Conservation (phyloP, 2,888 invertebrate genomes). For the Rhorus exstirpatorius region DNA sequence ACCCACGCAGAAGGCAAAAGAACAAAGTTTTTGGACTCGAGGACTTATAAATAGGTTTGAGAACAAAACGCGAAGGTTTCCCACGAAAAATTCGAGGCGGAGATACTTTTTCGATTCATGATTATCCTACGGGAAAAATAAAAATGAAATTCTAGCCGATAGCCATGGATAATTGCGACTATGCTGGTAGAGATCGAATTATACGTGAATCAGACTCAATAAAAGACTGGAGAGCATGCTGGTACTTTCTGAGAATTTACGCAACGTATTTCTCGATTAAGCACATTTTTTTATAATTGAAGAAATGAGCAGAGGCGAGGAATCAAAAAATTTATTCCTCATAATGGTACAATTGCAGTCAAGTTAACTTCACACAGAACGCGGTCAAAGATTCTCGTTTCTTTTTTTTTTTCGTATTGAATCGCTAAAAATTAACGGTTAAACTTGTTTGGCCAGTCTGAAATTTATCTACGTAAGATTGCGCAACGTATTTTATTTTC, state of each 20-base stretch:
- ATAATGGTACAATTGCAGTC: no score
- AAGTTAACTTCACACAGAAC: no score
- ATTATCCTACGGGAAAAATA: constrained; percentile 4
- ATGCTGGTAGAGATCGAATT: constrained; percentile 28
- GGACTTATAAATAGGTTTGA: constrained; percentile 20
- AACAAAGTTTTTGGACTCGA: neutral
- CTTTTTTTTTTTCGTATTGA: no score
- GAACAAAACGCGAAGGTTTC: constrained; percentile 22
- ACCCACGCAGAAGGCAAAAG: constrained; percentile 4
- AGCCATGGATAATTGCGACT: neutral
- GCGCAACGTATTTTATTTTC: no score
- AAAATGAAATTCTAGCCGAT: neutral
- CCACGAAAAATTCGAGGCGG: constrained; percentile 6
- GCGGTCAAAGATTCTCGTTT: no score
- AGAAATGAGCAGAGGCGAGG: no score
- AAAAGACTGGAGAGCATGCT: constrained; percentile 2
- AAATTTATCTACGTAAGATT: no score
- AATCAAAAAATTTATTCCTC: no score
- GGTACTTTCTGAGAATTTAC: constrained; percentile 32
- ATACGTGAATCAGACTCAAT: neutral
- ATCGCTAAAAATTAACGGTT: no score
- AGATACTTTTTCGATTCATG: neutral
- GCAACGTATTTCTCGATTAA: no score
- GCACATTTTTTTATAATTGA: neutral
- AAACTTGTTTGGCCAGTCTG: no score